A percentile compares a stretch with the other conserved stretches of the same genome.
Conservation (phyloP, 2,888 invertebrate genomes). For the Synanthedon formicaeformis region DNA sequence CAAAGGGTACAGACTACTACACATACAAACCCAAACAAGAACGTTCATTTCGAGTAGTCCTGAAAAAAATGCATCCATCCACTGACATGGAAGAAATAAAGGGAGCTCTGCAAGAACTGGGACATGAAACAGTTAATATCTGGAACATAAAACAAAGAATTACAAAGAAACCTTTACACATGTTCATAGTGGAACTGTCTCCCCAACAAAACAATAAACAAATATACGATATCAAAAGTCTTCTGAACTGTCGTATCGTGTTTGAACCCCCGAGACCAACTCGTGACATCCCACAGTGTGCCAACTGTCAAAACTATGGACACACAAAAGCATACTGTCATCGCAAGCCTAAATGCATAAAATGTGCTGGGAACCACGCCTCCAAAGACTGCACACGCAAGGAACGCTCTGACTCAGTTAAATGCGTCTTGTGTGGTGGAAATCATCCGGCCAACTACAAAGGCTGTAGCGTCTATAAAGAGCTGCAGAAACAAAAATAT, state of each 20-base stretch:
- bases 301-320: slow-evolving; percentile 14
- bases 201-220: neutral
- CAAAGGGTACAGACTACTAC: slow-evolving; percentile 7
- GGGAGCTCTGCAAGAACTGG: slow-evolving; percentile 1
- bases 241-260: neutral
- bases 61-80: slow-evolving; percentile 8
- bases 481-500: slow-evolving; percentile 8
- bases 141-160: slow-evolving; percentile 6
- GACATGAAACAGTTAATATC: slow-evolving; percentile 3
- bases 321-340: slow-evolving; percentile 13
- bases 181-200: slow-evolving; percentile 1
- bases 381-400: slow-evolving; percentile 7
- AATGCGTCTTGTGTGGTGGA: slow-evolving; percentile 13
- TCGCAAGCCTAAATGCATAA: slow-evolving; percentile 11
- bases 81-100: slow-evolving; percentile 7
- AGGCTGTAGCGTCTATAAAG: slow-evolving; percentile 10
- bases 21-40: slow-evolving; percentile 9
- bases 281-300: slow-evolving; percentile 11
- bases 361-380: slow-evolving; percentile 11
- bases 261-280: slow-evolving; percentile 12
- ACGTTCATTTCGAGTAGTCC: slow-evolving; percentile 5
- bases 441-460: slow-evolving; percentile 8
- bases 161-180: slow-evolving; percentile 4
- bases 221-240: neutral
- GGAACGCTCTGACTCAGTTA: slow-evolving; percentile 9